Evolutionary conservation across 2,888 invertebrate genomes (phyloP), one percentile per base, ranked within the genome.

Genomic region (Hydraecia micacea): DNA sequence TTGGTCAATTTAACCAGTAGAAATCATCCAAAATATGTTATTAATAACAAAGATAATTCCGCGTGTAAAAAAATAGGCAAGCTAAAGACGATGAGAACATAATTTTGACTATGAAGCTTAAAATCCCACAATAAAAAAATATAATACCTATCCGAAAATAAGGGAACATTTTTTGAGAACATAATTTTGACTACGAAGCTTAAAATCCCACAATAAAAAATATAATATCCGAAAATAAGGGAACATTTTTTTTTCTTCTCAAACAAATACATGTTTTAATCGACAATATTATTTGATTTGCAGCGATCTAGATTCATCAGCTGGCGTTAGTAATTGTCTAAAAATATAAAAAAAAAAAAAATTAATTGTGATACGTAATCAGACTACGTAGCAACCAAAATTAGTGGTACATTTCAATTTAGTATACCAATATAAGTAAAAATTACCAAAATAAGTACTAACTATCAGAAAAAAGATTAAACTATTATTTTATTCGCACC

Each of bases 51-150:
- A 66, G 11, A 39, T 21, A 60, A 58, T 65, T 76, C 81, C 69
- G 81, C 72, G 72, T 78, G 81, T 78, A 72, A 63, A 82, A 15
- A 36, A 74, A 72, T 58, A 73, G 79, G 36, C 79, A 77, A 81
- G 52, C 13, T 80, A 18, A n/a, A 79, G 13, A 80, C 63, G 88
- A 88, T 88, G 88, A 88, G 88, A 88, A 87, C 77, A 79, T 77
- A 88, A 88, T 86, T 88, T 88, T 76, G 86, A 86, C 58, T 68
- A 73, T 15, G 60, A 85, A 78, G 46, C 79, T 80, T 73, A 78
- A 75, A 70, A 79, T 79, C 69, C 73, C 87, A 55, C 65, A 75
- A 55, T 77, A 75, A 77, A 84, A 83, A 86, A 73, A 68, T 63
- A 80, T 13, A 46, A 63, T 67, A 36, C 36, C 36, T 36, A 71